phyloP scores from a whole-genome alignment of 2,888 invertebrate genomes.

The Eurytoma californica region DNA sequence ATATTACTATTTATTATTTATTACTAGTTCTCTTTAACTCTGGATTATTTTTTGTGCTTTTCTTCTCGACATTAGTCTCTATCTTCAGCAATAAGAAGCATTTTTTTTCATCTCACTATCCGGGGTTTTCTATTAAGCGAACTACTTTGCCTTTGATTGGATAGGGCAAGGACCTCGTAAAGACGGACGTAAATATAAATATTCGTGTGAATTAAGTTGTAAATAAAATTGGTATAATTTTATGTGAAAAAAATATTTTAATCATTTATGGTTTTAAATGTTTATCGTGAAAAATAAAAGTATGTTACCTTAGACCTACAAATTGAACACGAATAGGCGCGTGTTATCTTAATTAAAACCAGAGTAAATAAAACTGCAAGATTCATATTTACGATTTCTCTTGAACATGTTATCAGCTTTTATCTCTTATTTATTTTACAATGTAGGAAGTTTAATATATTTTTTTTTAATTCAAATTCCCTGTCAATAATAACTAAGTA shows the following conservation, averaged over 20 bases:
- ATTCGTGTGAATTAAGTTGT: constrained; percentile 5
- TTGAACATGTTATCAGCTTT: too few relatives aligned
- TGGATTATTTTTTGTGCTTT: background rate
- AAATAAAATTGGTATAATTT: background rate
- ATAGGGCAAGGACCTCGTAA: constrained; percentile 10
- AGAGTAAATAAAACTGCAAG: too few relatives aligned
- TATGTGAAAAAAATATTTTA: background rate
- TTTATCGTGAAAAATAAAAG: background rate
- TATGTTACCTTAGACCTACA: background rate
- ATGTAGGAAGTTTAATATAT: too few relatives aligned
- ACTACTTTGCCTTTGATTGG: constrained; percentile 25
- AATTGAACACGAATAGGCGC: background rate
- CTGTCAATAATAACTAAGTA: too few relatives aligned
- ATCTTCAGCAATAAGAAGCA: constrained; percentile 26
- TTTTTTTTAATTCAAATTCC: too few relatives aligned
- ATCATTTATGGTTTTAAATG: too few relatives aligned
- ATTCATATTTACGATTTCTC: too few relatives aligned
- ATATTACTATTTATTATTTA: background rate
- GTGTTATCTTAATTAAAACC: background rate
- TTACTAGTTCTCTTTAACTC: background rate
- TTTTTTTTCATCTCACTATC: constrained; percentile 34
- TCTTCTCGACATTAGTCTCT: background rate
- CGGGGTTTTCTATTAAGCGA: constrained; percentile 19
- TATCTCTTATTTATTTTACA: too few relatives aligned
- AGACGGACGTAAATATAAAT: background rate